A percentile compares a stretch with the other conserved stretches of the same genome.
Evolutionary conservation across 2,888 invertebrate genomes (phyloP).

Genomic region (Invenusta paracnida): DNA sequence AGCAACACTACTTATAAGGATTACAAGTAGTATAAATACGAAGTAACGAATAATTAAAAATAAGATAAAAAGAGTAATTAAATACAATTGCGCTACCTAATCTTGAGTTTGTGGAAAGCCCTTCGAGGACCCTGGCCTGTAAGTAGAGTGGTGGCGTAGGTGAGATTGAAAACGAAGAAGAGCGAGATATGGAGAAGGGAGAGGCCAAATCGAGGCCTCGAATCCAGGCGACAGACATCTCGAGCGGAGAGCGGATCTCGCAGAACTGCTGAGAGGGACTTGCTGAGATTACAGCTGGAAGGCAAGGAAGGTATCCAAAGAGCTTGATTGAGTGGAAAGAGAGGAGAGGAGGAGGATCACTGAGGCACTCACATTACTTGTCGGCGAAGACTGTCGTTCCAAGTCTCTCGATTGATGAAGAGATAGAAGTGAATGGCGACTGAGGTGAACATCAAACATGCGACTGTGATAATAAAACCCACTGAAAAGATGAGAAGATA

Average conservation of each 20-base stretch:
- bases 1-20: no score
- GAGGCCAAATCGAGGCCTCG: neutral
- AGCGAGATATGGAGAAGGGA: neutral
- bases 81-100: neutral
- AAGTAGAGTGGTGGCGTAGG: slow-evolving; percentile 4
- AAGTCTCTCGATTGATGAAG: slow-evolving; percentile 70
- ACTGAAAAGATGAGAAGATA: no score
- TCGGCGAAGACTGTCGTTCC: slow-evolving; percentile 72
- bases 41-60: no score
- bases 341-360: neutral
- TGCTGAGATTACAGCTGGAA: neutral
- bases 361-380: slow-evolving; percentile 74
- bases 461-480: neutral
- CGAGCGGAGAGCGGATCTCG: neutral
- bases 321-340: neutral
- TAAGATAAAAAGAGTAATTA: no score
- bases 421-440: slow-evolving; percentile 75
- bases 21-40: no score
- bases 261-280: neutral
- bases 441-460: neutral
- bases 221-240: neutral
- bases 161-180: slow-evolving; percentile 10
- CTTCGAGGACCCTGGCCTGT: neutral
- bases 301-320: neutral
- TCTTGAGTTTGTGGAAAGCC: neutral